Conservation (phyloP, 2,888 invertebrate species). For the Rhamphomyia laevipes region DNA sequence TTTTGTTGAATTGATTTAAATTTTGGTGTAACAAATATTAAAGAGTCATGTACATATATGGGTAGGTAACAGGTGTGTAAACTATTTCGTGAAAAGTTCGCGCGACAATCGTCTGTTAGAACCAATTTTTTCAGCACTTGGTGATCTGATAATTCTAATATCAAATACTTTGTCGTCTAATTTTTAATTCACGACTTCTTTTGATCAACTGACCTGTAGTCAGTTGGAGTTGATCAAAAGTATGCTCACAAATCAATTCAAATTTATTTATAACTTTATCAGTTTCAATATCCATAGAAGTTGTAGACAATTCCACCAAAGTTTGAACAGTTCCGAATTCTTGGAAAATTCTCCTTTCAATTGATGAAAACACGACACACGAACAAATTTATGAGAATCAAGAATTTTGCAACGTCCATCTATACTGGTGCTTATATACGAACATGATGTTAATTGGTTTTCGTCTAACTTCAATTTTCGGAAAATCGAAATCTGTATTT, state of each 20-base stretch:
- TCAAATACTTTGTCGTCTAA: conserved; percentile 56
- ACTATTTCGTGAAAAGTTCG: conserved; percentile 40
- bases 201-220: conserved; percentile 56
- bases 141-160: conserved; percentile 61
- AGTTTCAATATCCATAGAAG: conserved; percentile 23
- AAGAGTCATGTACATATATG: neutral
- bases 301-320: conserved; percentile 1
- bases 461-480: conserved; percentile 3
- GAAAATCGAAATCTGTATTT: conserved; percentile 14
- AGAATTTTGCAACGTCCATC: neutral
- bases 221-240: conserved; percentile 34
- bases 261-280: conserved; percentile 60
- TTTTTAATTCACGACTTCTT: conserved; percentile 60
- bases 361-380: conserved; percentile 59
- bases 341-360: conserved; percentile 57
- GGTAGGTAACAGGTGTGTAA: too few relatives aligned
- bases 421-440: neutral
- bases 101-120: conserved; percentile 58
- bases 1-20: neutral
- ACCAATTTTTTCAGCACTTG: conserved; percentile 72
- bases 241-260: conserved; percentile 59
- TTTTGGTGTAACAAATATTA: neutral
- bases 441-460: neutral
- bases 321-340: conserved; percentile 42
- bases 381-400: conserved; percentile 46